These are phyloP conservation scores for Toxostoma redivivum DNA, from an alignment of 2,113 vertebrate genomes.

Conservation along the genomic window DNA sequence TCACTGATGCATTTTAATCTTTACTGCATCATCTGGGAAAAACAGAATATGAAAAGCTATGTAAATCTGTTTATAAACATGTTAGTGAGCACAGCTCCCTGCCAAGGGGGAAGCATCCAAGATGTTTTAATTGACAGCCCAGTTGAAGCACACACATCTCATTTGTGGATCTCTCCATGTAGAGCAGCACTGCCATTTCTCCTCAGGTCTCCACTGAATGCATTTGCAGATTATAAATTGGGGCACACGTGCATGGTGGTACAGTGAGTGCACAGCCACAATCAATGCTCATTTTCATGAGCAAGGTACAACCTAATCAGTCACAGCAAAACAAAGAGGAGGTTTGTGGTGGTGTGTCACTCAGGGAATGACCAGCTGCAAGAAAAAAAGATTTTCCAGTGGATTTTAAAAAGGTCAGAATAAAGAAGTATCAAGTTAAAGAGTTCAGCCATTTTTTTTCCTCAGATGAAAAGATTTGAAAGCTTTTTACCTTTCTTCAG, in stretches of 20 bases:
- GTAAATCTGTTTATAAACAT: constrained; percentile 59
- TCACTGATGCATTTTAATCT: constrained; percentile 32
- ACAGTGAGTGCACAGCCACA: background rate
- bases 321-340: background rate
- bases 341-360: background rate
- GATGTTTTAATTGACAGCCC: background rate
- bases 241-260: rapidly evolving
- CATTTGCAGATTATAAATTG: background rate
- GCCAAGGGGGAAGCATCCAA: background rate
- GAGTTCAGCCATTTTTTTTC: background rate
- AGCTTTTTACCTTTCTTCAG: background rate
- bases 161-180: background rate
- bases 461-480: background rate
- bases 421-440: background rate
- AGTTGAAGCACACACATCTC: background rate
- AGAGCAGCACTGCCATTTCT: background rate
- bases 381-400: background rate
- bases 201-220: background rate
- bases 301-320: background rate
- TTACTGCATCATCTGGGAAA: constrained; percentile 48
- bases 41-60: constrained; percentile 27
- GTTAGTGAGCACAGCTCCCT: background rate
- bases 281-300: background rate
- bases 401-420: background rate
- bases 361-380: background rate